Conservation (phyloP, 2,888 invertebrate genomes). For the Eupsilia transversa region DNA sequence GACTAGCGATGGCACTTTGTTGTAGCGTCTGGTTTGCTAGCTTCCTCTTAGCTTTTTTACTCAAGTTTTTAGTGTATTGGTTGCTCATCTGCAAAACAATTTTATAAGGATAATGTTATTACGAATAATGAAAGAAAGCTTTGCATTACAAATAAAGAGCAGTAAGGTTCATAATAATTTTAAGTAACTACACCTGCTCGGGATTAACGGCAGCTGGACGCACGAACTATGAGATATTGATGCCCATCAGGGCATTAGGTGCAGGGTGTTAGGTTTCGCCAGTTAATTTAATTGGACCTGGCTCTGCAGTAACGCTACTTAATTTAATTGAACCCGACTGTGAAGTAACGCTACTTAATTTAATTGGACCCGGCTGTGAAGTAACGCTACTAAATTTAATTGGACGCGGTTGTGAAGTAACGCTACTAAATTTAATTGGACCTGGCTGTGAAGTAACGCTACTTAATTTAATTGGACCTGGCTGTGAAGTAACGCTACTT, state of each 20-base stretch:
- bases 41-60: constrained; percentile 85
- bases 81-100: constrained; percentile 76
- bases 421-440: neutral
- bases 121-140: neutral
- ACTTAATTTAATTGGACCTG: neutral
- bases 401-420: neutral
- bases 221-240: neutral
- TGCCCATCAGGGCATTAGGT: too few species aligned
- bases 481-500: too few species aligned
- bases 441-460: neutral
- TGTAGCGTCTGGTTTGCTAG: constrained; percentile 80
- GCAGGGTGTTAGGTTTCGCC: neutral
- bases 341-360: neutral
- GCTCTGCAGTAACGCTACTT: neutral
- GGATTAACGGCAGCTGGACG: neutral
- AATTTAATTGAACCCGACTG: neutral
- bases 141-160: neutral
- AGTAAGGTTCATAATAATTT: neutral
- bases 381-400: neutral
- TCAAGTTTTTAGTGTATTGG: constrained; percentile 81
- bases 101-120: neutral
- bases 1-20: constrained; percentile 80
- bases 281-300: neutral
- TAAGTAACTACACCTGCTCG: neutral
- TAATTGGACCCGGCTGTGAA: neutral